A percentile compares a stretch with the other conserved stretches of the same genome.
Conservation (phyloP, 1,140 invertebrate species). For the Drosophila bocki region DNA sequence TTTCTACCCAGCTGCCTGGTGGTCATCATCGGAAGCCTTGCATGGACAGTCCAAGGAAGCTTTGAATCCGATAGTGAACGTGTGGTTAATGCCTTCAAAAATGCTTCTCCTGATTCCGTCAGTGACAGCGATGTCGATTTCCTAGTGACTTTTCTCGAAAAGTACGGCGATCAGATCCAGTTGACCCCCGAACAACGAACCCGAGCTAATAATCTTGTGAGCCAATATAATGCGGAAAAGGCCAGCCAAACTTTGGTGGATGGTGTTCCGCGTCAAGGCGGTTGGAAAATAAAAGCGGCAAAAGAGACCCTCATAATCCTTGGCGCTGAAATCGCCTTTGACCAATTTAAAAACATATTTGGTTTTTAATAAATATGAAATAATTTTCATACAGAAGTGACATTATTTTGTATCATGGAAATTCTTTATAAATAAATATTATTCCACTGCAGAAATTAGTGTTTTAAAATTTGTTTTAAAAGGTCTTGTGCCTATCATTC, state of each 20-base stretch:
- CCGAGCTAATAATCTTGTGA: background rate
- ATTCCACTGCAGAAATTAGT: no score
- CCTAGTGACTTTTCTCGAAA: background rate
- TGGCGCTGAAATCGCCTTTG: background rate
- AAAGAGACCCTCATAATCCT: background rate
- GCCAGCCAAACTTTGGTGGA: background rate
- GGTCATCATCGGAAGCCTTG: slow-evolving; percentile 2
- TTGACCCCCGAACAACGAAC: background rate
- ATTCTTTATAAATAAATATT: background rate
- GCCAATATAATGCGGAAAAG: background rate
- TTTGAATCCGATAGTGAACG: background rate
- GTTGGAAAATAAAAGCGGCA: background rate
- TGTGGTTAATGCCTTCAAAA: background rate
- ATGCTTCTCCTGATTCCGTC: background rate
- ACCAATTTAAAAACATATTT: no score
- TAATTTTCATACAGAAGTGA: background rate
- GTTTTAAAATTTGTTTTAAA: no score
- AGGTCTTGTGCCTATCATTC: no score
- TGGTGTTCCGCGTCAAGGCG: background rate
- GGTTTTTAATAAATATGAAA: background rate
- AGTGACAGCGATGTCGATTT: background rate
- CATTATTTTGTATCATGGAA: background rate
- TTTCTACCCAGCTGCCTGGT: slow-evolving; percentile 1
- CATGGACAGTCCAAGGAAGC: background rate
- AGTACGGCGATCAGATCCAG: background rate